These are phyloP conservation scores for Zele albiditarsus DNA, from an alignment of 2,888 invertebrate genomes.

Conservation along the genomic window DNA sequence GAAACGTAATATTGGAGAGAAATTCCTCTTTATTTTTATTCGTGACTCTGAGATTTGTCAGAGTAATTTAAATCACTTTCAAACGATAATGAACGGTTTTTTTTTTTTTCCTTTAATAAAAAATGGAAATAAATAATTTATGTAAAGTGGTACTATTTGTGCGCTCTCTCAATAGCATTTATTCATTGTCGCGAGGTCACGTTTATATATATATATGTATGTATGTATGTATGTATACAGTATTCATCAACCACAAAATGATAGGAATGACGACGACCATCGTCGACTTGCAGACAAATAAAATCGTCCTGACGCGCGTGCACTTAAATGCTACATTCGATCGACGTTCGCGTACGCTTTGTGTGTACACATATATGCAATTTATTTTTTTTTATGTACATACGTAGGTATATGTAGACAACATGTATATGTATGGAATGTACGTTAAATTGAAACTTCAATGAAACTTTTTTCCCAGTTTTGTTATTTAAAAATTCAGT, in stretches of 20 bases:
- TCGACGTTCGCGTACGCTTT: slow-evolving; percentile 22
- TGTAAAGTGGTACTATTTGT: slow-evolving; percentile 7
- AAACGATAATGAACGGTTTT: background rate
- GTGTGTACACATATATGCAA: slow-evolving; percentile 7
- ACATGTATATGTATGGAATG: background rate
- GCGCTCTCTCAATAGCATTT: background rate
- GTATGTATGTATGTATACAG: background rate
- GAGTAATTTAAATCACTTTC: background rate
- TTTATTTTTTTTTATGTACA: slow-evolving; percentile 19
- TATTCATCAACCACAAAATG: slow-evolving; percentile 13
- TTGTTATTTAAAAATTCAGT: background rate
- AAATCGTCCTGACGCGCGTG: slow-evolving; percentile 30
- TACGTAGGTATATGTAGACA: background rate
- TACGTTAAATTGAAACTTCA: slow-evolving; percentile 11
- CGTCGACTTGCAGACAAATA: slow-evolving; percentile 28
- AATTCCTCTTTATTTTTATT: slow-evolving; percentile 4
- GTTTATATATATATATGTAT: background rate
- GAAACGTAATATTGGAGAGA: slow-evolving; percentile 29
- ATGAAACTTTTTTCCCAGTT: background rate
- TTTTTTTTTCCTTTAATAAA: background rate
- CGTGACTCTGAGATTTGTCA: slow-evolving; percentile 44
- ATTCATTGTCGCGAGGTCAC: background rate
- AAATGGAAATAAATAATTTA: background rate
- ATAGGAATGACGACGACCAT: slow-evolving; percentile 23
- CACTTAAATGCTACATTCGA: slow-evolving; percentile 37